Evolutionary conservation across 64 coral and sea anemone genomes (phyloP).

Genomic region (Actinia tenebrosa): DNA sequence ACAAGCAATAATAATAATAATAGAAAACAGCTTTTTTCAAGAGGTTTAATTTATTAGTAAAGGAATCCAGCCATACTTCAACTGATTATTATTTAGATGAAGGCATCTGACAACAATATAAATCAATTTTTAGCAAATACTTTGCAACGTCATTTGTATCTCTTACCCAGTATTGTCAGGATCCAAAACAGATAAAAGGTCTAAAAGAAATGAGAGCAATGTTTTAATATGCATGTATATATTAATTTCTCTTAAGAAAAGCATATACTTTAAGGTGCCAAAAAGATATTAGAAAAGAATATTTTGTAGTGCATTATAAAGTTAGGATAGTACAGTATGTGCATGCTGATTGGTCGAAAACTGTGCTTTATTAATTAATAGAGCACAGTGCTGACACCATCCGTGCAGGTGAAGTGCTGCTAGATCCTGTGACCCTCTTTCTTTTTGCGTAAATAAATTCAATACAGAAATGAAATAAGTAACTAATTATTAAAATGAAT

Average conservation of each 20-base stretch:
- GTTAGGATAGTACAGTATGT: no score
- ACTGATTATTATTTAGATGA: background rate
- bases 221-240: no score
- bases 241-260: no score
- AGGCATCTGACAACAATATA: background rate
- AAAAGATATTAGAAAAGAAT: background rate
- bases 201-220: constrained; percentile 20
- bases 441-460: no score
- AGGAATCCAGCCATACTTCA: background rate
- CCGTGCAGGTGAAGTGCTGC: no score
- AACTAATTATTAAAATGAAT: no score
- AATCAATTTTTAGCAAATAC: background rate
- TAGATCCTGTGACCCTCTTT: no score
- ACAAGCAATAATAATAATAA: background rate
- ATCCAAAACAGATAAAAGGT: constrained; percentile 68
- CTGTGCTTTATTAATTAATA: no score
- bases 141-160: background rate
- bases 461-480: no score
- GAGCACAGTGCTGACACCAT: no score
- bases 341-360: no score
- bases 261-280: no score
- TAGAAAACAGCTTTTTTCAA: background rate
- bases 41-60: background rate
- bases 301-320: background rate
- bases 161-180: constrained; percentile 96